Evolutionary conservation across 2,888 invertebrate genomes (phyloP).

Genomic region (Chrysolina haemoptera): DNA sequence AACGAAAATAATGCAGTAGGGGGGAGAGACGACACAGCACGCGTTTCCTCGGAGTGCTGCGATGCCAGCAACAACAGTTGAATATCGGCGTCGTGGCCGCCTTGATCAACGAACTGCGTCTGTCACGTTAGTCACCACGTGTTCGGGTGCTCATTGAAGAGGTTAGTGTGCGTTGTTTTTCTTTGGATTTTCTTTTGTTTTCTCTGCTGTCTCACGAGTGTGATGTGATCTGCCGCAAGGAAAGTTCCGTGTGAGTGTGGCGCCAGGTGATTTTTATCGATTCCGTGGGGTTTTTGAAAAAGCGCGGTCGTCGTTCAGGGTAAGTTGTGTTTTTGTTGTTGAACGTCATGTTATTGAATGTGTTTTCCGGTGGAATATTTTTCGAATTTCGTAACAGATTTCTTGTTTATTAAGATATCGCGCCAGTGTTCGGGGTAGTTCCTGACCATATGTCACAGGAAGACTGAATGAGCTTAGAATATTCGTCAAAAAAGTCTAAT

Average conservation of each 20-base stretch:
- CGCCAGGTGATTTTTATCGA: conserved; percentile 5
- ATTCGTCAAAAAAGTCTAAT: too few relatives aligned
- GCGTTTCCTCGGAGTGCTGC: conserved; percentile 10
- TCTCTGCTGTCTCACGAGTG: neutral
- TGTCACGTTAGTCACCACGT: conserved; percentile 26
- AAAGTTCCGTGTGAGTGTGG: neutral
- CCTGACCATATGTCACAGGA: too few relatives aligned
- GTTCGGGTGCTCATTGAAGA: conserved; percentile 24
- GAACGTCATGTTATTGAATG: neutral
- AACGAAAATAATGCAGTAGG: conserved; percentile 42
- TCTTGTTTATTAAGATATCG: too few relatives aligned
- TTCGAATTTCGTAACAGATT: neutral
- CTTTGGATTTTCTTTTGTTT: conserved; percentile 17
- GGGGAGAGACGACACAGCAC: conserved; percentile 41
- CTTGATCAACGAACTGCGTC: conserved; percentile 22
- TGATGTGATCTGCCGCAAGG: conserved; percentile 13
- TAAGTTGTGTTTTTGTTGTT: neutral
- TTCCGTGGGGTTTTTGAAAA: neutral
- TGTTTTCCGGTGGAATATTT: neutral
- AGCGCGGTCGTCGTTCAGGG: conserved; percentile 10
- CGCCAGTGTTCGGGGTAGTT: too few relatives aligned
- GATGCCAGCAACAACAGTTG: conserved; percentile 26
- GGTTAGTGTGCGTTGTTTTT: conserved; percentile 23
- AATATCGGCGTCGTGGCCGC: conserved; percentile 30
- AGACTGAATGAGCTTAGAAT: too few relatives aligned